phyloP scores from a whole-genome alignment of 2,113 vertebrate species.

The Zosterops japonicus region DNA sequence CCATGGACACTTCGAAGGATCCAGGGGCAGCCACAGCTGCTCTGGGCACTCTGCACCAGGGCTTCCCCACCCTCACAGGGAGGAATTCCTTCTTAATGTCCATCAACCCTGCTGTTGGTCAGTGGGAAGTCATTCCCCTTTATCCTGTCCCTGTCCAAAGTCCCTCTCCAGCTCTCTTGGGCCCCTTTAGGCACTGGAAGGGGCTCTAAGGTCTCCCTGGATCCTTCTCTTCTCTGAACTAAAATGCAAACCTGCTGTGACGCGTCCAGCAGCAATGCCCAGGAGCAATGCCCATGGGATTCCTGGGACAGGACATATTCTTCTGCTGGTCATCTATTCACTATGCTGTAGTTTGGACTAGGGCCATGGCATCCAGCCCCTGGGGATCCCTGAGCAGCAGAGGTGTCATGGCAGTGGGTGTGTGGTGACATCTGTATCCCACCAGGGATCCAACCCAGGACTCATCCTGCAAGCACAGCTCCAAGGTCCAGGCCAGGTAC shows the following conservation, averaged over 20 bases:
- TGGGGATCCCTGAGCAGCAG: background rate
- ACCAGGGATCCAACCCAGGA: background rate
- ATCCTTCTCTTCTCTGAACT: background rate
- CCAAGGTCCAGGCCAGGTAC: background rate
- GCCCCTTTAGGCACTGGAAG: background rate
- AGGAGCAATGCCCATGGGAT: background rate
- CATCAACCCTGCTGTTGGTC: background rate
- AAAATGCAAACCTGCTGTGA: background rate
- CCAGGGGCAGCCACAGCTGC: background rate
- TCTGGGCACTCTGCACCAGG: background rate
- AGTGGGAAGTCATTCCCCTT: background rate
- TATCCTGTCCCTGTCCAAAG: background rate
- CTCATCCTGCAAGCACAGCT: background rate
- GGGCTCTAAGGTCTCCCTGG: background rate
- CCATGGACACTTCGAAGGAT: background rate
- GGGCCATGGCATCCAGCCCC: background rate
- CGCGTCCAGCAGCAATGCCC: background rate
- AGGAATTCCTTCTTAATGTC: background rate
- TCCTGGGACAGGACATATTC: background rate
- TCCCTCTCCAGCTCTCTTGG: background rate
- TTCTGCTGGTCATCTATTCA: background rate
- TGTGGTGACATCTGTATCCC: background rate
- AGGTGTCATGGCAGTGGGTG: background rate
- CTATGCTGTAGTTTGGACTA: background rate
- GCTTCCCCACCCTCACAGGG: rapidly evolving